Evolutionary conservation across 1,140 invertebrate genomes (phyloP), one percentile per base, ranked within the genome.

Genomic region (Drosophila santomea): DNA sequence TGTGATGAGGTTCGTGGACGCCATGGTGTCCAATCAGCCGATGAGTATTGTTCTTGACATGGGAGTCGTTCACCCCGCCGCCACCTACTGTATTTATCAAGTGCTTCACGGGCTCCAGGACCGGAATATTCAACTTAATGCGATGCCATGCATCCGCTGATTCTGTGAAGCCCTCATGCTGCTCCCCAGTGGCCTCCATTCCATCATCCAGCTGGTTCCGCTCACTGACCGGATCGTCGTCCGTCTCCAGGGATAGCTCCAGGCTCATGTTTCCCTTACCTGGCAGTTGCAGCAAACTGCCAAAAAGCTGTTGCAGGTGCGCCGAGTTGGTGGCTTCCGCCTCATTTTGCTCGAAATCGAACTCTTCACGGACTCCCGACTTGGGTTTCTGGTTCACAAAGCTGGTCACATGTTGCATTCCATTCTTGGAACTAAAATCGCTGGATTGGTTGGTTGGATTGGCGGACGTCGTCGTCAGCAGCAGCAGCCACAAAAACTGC

Each of bases 71-170:
- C 0, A 91, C 80, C 1, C 56, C 78, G 14, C 89, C 89, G 0
- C 85, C 90, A 5, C 90, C 76, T 5, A 91, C 90, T 2, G 90
- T 62, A 36, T 91, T 91, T 7, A 91, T 23, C 15, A 91, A 47
- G 68, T 91, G 84, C 58, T 74, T 86, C 2, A 91, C 90, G 3
- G 90, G 85, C 57, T 91, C 90, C 47, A 91, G 58, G 5, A 90
- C 89, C 0, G 84, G 89, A 52, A 91, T 91, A 20, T 66, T 68
- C 56, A 91, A 43, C 47, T 91, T 91, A 15, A 91, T 66, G 28
- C 89, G 89, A 74, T 69, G 63, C 84, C 68, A 82, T 6, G 61
- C 43, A 11, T 80, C 69, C 3, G 64, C 36, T 2, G 66, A 39
- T 25, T 78, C 69, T 2, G 77, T 86, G 10, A 69, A 57, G 25